phyloP scores from a whole-genome alignment of 2,113 vertebrate genomes.

The Theristicus caerulescens region DNA sequence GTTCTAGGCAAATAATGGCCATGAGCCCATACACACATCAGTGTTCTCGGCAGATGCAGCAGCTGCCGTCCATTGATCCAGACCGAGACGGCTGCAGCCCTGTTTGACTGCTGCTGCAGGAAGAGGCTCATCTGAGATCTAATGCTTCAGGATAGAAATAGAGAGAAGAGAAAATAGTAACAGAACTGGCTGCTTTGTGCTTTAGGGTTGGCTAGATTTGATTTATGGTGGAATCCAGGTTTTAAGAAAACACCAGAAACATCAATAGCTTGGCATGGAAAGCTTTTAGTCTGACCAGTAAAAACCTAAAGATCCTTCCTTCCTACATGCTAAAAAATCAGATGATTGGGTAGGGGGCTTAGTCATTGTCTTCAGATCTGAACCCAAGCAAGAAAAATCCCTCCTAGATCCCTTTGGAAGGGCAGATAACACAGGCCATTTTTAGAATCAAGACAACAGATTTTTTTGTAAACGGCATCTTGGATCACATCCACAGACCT shows the following conservation, averaged over 20 bases:
- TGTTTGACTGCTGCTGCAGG: background rate
- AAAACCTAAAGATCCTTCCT: background rate
- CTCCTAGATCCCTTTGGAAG: background rate
- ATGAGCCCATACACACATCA: rapidly evolving
- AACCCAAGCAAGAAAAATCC: background rate
- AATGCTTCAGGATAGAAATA: rapidly evolving
- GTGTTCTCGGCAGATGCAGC: background rate
- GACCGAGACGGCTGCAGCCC: rapidly evolving
- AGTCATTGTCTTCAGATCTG: background rate
- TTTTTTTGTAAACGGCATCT: background rate
- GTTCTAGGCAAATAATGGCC: background rate
- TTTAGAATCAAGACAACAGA: background rate
- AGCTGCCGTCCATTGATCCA: background rate
- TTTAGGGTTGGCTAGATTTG: background rate
- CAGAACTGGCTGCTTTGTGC: background rate
- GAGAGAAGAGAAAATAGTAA: background rate
- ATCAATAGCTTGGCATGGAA: background rate
- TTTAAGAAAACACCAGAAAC: background rate
- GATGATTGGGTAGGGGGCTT: background rate
- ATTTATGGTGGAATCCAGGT: background rate
- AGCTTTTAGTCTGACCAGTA: background rate
- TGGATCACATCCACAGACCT: background rate
- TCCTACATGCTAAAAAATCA: background rate
- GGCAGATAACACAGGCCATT: background rate
- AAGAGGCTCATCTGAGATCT: background rate